Conservation (phyloP, 2,797 vertebrate species). For the Pitangus sulphuratus region DNA sequence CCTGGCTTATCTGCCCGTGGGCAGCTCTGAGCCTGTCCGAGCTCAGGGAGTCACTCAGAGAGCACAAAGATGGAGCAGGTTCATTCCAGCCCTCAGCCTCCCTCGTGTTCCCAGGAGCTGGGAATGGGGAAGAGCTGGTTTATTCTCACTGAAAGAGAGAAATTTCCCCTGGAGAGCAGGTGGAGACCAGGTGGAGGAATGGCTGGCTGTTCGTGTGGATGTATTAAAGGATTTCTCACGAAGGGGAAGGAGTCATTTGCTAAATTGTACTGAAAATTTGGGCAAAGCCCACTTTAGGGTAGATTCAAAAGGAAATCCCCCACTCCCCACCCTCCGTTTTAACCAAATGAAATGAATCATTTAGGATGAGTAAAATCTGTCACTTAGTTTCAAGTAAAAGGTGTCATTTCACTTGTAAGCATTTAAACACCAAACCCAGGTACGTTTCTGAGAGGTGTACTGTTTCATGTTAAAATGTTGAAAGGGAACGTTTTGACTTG, state of each 20-base stretch:
- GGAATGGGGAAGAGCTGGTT: not conserved
- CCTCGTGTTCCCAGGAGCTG: not conserved
- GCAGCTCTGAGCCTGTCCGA: not conserved
- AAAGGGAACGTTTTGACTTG: constrained; percentile 43
- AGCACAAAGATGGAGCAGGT: not conserved
- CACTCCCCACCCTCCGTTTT: accelerated
- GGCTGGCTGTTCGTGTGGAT: not conserved
- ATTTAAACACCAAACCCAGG: not conserved
- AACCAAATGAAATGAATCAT: not conserved
- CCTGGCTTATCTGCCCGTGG: not conserved
- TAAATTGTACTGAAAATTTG: not conserved
- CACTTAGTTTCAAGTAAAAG: not conserved
- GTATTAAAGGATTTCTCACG: not conserved
- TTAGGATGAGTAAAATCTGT: not conserved
- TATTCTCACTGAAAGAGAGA: not conserved
- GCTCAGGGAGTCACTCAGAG: not conserved
- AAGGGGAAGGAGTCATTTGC: not conserved
- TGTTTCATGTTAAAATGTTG: constrained; percentile 20
- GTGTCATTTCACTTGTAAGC: constrained; percentile 21
- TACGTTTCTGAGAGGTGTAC: constrained; percentile 13
- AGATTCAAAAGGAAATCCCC: not conserved
- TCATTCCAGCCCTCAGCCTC: not conserved
- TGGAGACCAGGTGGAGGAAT: not conserved
- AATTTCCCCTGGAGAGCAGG: not conserved
- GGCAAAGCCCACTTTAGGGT: not conserved